Evolutionary conservation across 2,113 vertebrate species (phyloP).

Genomic region (Myrmecobius fasciatus): DNA sequence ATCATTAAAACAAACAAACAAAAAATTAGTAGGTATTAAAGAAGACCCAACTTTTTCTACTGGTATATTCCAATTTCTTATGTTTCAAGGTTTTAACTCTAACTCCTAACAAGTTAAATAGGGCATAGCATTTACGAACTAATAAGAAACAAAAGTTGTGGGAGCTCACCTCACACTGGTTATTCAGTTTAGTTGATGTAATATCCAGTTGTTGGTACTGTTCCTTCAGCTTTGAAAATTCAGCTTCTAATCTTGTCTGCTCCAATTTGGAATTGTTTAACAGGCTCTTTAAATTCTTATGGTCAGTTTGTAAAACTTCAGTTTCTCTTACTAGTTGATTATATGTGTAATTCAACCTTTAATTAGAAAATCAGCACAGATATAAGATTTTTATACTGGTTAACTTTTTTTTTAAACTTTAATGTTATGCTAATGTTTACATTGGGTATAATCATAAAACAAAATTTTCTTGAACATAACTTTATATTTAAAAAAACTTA

Average conservation of each 20-base stretch:
- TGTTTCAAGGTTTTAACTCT: not conserved
- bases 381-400: constrained; percentile 25
- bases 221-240: constrained; percentile 96
- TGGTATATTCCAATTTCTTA: not conserved
- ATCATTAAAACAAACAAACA: not conserved
- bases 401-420: constrained; percentile 10
- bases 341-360: constrained; percentile 90
- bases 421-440: constrained; percentile 23
- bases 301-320: constrained; percentile 93
- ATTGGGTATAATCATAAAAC: not conserved
- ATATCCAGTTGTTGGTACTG: constrained; percentile 98
- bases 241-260: constrained; percentile 96
- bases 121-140: not conserved
- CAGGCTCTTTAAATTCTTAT: constrained; percentile 94
- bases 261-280: constrained; percentile 94
- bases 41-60: not conserved
- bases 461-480: constrained; percentile 8
- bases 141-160: not conserved
- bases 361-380: constrained; percentile 65
- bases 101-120: not conserved
- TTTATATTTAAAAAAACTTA: constrained; percentile 48
- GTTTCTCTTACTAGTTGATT: constrained; percentile 93
- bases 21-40: not conserved
- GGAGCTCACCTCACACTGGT: constrained; percentile 94
- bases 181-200: constrained; percentile 96